Conservation (phyloP, 2,113 vertebrate species). For the Geothlypis trichas region DNA sequence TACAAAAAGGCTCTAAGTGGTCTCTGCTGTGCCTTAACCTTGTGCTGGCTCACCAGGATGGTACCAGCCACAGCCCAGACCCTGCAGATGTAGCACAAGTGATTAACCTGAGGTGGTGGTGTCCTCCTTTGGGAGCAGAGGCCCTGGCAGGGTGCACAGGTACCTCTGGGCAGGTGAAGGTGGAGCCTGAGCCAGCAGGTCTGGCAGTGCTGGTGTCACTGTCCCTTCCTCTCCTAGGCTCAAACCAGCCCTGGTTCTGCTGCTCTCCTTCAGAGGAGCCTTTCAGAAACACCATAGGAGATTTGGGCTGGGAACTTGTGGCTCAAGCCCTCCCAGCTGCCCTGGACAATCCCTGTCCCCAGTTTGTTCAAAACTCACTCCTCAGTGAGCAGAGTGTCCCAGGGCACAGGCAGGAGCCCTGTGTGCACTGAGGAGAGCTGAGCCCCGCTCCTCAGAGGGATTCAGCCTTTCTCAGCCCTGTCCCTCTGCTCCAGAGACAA, state of each 20-base stretch:
- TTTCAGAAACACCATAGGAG: background rate
- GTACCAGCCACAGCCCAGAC: background rate
- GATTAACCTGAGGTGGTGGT: accelerated
- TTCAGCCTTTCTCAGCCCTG: background rate
- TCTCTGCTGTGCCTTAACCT: background rate
- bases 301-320: background rate
- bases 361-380: background rate
- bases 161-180: background rate
- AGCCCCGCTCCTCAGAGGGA: background rate
- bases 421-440: background rate
- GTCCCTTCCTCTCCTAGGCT: background rate
- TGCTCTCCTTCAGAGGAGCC: background rate
- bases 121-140: background rate
- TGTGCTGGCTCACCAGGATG: background rate
- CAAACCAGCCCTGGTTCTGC: background rate
- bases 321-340: background rate
- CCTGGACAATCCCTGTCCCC: background rate
- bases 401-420: background rate
- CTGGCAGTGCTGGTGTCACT: background rate
- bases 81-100: background rate
- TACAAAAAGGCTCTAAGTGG: background rate
- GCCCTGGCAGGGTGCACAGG: background rate
- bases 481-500: background rate
- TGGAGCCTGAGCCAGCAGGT: background rate
- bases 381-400: background rate